Conservation (phyloP, 2,797 vertebrate species). For the Mus spretus region DNA sequence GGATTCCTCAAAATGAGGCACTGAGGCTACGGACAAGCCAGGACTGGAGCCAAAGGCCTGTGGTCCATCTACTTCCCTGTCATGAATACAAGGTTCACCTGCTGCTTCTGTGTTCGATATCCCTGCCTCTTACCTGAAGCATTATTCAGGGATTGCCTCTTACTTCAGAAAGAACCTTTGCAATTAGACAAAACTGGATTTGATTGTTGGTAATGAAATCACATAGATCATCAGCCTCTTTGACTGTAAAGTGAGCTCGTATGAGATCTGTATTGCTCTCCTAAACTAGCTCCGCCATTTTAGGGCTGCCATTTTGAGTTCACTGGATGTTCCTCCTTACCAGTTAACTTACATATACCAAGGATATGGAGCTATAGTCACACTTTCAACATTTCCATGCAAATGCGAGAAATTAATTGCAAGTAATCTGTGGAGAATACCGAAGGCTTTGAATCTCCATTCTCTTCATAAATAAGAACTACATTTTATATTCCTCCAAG, state of each 20-base stretch:
- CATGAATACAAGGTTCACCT: not conserved
- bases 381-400: not conserved
- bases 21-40: not conserved
- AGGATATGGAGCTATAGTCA: not conserved
- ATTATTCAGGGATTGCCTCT: not conserved
- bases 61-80: not conserved
- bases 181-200: not conserved
- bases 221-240: not conserved
- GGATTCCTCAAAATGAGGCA: not conserved
- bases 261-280: not conserved
- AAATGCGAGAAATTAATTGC: not conserved
- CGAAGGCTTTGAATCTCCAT: not conserved
- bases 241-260: not conserved
- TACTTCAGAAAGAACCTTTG: not conserved
- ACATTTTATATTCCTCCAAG: not conserved
- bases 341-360: not conserved
- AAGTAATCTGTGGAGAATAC: not conserved
- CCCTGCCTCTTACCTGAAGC: not conserved
- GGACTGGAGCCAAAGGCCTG: not conserved
- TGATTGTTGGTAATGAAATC: not conserved
- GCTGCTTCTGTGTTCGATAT: not conserved
- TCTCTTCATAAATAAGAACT: conserved; percentile 62
- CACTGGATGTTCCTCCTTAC: not conserved
- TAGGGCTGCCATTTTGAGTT: not conserved
- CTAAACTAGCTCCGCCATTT: not conserved